Evolutionary conservation across 2,113 vertebrate genomes (phyloP), one percentile per base, ranked within the genome.

Genomic region (Cheilinus undulatus): DNA sequence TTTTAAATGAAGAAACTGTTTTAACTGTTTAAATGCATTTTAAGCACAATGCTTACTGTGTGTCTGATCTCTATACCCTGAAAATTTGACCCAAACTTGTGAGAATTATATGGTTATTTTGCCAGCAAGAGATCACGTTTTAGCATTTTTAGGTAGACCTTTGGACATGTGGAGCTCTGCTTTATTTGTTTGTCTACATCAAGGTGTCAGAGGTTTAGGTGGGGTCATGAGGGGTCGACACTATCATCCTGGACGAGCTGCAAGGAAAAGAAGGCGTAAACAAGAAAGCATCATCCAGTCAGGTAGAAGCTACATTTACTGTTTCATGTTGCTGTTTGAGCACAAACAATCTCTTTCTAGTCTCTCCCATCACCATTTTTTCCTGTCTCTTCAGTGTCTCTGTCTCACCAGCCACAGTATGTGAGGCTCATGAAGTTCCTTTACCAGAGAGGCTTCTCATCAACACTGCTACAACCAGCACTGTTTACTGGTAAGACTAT

Each of bases 381-480:
- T 2, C 20, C 24, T 53, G 22, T 64, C 5, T 73, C 0, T 42
- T 34, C 71, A 99, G 97, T 91, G 13, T 95, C 88, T 66, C 89
- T 95, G 51, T 92, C 94, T 80, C 88, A 94, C 52, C 92, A 93
- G 76, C 71, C 26, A 8, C 92, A 90, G 69, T 97, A 94, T 9
- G 93, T 97, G 84, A 80, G 87, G 28, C 92, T 99, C 49, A 90
- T 89, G 84, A 97, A 82, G 69, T 99, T 97, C 93, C 89, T 99
- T 17, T 96, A 95, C 87, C 86, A 88, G 1, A 94, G 93, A 77
- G 95, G 96, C 27, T 98, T 96, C 88, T 72, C 65, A 50, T 93
- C 93, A 12, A 76, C 19, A 2, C 86, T 77, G 71, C 91, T 99
- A 84, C 93, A 75, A 45, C 95, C 97, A 38, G 92, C 92, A 1